These are phyloP conservation scores for Nomada fabriciana DNA, from an alignment of 2,888 invertebrate genomes.

Conservation along the genomic window DNA sequence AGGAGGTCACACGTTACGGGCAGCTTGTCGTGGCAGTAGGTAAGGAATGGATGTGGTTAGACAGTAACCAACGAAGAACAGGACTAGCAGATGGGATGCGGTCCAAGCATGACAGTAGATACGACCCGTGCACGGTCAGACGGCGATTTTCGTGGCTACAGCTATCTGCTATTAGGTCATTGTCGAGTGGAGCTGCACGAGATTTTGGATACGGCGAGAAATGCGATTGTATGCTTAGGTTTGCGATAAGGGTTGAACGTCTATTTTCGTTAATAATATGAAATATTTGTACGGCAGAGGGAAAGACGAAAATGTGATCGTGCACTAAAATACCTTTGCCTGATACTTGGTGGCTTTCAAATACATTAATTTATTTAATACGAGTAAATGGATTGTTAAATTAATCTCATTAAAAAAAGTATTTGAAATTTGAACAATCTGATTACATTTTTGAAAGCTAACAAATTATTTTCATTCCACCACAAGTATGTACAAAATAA, in stretches of 20 bases:
- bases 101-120: constrained; percentile 24
- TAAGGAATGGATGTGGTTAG: constrained; percentile 28
- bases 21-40: constrained; percentile 1
- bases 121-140: constrained; percentile 16
- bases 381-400: too few species aligned
- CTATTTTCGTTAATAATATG: not conserved
- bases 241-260: not conserved
- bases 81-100: constrained; percentile 8
- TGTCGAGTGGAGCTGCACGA: constrained; percentile 10
- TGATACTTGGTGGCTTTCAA: too few species aligned
- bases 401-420: too few species aligned
- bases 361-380: too few species aligned
- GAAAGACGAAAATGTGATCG: too few species aligned
- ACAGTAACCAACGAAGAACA: constrained; percentile 19
- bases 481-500: too few species aligned
- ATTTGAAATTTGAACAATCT: too few species aligned
- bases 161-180: constrained; percentile 4
- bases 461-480: too few species aligned
- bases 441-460: too few species aligned
- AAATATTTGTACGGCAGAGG: too few species aligned
- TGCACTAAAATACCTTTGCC: too few species aligned
- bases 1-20: not conserved
- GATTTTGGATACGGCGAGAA: constrained; percentile 10
- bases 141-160: constrained; percentile 4
- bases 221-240: not conserved